These are phyloP conservation scores for Macrosoma leucophasiata DNA, from an alignment of 2,888 invertebrate species.

Conservation along the genomic window DNA sequence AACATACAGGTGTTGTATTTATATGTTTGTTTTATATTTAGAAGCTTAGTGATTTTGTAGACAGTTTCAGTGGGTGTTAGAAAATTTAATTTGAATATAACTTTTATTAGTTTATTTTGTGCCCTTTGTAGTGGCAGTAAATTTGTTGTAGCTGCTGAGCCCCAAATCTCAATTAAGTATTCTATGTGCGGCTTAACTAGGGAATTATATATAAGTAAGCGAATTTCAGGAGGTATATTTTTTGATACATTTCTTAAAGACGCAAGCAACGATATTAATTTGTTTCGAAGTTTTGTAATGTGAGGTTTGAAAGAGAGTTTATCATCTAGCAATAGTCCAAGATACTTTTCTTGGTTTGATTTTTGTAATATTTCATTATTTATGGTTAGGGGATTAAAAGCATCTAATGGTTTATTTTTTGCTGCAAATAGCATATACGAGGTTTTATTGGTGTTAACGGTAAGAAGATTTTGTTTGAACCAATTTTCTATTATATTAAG, in stretches of 20 bases:
- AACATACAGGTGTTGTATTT: no score
- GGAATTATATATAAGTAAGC: constrained; percentile 3
- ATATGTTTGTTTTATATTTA: no score
- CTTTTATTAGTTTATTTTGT: constrained; percentile 3
- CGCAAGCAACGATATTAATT: not conserved
- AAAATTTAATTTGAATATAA: not conserved
- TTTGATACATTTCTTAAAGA: constrained; percentile 1
- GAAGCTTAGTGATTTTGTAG: no score
- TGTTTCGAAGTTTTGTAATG: not conserved
- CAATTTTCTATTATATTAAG: not conserved
- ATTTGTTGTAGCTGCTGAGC: constrained; percentile 4
- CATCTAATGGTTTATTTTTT: constrained; percentile 2
- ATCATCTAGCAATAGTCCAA: not conserved
- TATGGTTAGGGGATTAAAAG: not conserved
- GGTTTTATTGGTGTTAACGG: constrained; percentile 1
- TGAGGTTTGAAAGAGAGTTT: constrained; percentile 1
- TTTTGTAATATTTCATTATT: not conserved
- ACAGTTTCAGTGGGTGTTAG: no score
- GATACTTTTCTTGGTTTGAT: constrained; percentile 1
- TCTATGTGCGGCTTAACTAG: constrained; percentile 5
- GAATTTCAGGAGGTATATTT: not conserved
- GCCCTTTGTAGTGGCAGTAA: constrained; percentile 4
- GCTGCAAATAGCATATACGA: constrained; percentile 4
- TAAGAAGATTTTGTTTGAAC: constrained; percentile 4
- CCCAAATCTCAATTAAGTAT: constrained; percentile 5